Base-by-base conservation (phyloP, 2,113 vertebrate genomes). In the Dendrocopos noguchii region DNA sequence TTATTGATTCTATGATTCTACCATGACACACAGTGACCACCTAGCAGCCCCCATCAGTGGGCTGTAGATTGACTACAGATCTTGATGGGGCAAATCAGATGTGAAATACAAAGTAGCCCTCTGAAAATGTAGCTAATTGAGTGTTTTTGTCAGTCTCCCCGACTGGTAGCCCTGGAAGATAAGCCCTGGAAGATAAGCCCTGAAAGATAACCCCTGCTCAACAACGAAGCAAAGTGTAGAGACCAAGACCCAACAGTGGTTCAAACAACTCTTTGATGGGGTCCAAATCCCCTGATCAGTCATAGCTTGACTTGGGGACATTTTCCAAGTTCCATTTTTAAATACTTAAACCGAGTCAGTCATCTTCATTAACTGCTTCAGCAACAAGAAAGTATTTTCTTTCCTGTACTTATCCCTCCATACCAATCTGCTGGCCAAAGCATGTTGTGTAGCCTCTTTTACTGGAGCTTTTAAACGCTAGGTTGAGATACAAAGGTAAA, bases 31-130 rank as follows among this genome's bases (percentile, higher is more conserved):
- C 3, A 52, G 39, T 1, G 31, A 80, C 42, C n/a, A 60, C 24
- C 4, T 36, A 55, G 0, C 21, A 74, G 70, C 16, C 31, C 68
- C 39, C 55, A 42, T 60, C 36, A 10, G 34, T 1, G 20, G 44
- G 29, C 44, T n/a, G 70, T 0, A 46, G 56, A n/a, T 8, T 0
- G 0, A 44, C 24, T 31, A 33, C 12, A 44, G 53, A 33, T 27
- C 66, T 56, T 57, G 24, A 50, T 21, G 27, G 17, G 10, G 4
- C 20, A 52, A 75, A 17, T 64, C 39, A 53, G 74, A 73, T 5
- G 9, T 2, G 1, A 88, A 53, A 72, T 53, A 50, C 12, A 52
- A 75, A 75, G 24, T 9, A 65, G 3, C 4, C 63, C 18, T 10
- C 9, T 31, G 63, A 57, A 52, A 47, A 42, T 18, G 13, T 4